Base-by-base conservation (phyloP, 2,888 invertebrate genomes). In the Oligia fasciuncula region DNA sequence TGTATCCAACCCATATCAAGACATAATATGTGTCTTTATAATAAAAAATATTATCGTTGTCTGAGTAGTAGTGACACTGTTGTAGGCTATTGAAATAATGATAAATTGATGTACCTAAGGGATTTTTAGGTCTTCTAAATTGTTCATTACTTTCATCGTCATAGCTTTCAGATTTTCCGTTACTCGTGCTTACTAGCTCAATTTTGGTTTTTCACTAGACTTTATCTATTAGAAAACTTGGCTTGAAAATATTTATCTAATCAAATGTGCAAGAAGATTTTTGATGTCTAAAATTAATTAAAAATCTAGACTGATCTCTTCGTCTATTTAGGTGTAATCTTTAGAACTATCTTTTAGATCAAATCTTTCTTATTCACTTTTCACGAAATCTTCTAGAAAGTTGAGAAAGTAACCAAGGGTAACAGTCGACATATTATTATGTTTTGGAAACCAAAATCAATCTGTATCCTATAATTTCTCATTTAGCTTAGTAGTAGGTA, bases 1-100 rank as follows among this genome's bases (percentile, higher is more conserved):
- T 93, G 91, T 93, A 90, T 90, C 88, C 90, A 92, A 89, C 91
- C 93, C 95, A 95, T 95, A 96, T 95, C 95, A 94, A 91, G 85
- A 88, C 88, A 88, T 88, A 88, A 82, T 85, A 81, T 80, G 81
- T 88, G 85, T 90, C 89, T 85, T 89, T 87, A 69, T 84, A 78
- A 79, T 60, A 60, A 60, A 60, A 60, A 60, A 60, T 85, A 83
- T 85, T 87, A 85, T 85, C 67, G 85, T 85, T 85, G 85, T 85
- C 85, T 86, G 86, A 91, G 86, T 88, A 84, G 89, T 88, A 90
- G 86, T 91, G 87, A 84, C 88, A 90, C 79, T 89, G 87, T 92
- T 87, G 86, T 92, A 91, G 89, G 81, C 80, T 91, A 90, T 90
- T 88, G 90, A 90, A 89, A 89, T 89, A 83, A 89, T 91, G 87